Percentiles rank a stretch among this genome's conserved stretches.
phyloP scores from a whole-genome alignment of 2,113 vertebrate species.

The Phocoena sinus region DNA sequence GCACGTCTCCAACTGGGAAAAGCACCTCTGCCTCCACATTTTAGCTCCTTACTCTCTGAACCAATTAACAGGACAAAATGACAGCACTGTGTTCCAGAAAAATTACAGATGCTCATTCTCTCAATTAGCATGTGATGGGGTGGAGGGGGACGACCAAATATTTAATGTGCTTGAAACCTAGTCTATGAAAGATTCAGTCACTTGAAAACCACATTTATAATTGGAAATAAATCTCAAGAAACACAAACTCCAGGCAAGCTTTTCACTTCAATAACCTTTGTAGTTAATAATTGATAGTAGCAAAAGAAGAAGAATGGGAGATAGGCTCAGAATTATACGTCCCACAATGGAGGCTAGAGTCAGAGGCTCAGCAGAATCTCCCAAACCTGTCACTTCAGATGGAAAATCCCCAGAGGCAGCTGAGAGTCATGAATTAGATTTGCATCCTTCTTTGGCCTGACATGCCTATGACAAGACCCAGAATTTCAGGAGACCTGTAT shows the following conservation, averaged over 20 bases:
- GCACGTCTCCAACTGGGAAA: neutral
- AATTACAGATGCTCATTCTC: slow-evolving; percentile 20
- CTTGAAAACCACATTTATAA: slow-evolving; percentile 59
- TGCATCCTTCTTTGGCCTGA: slow-evolving; percentile 21
- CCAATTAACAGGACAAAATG: slow-evolving; percentile 30
- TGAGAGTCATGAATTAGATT: neutral
- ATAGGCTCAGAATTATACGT: neutral
- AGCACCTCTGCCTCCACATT: neutral
- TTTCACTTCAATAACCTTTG: slow-evolving; percentile 61
- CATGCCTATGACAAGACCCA: neutral
- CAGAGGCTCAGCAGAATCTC: neutral
- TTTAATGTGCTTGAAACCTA: slow-evolving; percentile 39
- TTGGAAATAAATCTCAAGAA: slow-evolving; percentile 63
- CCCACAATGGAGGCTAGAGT: neutral
- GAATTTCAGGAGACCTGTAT: neutral
- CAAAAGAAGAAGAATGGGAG: slow-evolving; percentile 38
- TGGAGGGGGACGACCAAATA: neutral
- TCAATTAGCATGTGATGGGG: slow-evolving; percentile 56
- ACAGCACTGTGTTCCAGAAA: neutral
- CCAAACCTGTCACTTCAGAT: slow-evolving; percentile 17
- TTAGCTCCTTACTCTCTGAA: slow-evolving; percentile 23
- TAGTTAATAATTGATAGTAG: slow-evolving; percentile 59
- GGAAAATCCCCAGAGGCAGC: slow-evolving; percentile 23
- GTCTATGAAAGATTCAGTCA: slow-evolving; percentile 37
- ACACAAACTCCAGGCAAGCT: slow-evolving; percentile 54